phyloP scores from a whole-genome alignment of 2,888 invertebrate genomes.

The Trachelus iudaicus region DNA sequence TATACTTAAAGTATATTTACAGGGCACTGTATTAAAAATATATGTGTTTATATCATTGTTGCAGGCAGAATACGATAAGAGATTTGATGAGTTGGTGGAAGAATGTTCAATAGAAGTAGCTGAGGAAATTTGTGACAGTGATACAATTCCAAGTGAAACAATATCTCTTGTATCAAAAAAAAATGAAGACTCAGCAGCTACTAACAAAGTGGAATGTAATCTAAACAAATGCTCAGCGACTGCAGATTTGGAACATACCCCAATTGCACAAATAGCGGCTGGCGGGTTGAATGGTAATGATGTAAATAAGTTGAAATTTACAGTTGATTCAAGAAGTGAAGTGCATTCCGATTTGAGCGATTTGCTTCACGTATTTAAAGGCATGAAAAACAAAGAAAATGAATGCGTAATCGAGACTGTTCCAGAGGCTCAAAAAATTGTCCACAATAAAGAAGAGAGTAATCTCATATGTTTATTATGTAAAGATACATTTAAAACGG shows the following conservation, averaged over 20 bases:
- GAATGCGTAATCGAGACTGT: conserved; percentile 1
- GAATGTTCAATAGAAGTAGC: conserved; percentile 33
- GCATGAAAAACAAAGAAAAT: conserved; percentile 10
- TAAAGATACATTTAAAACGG: conserved; percentile 25
- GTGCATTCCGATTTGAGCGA: conserved; percentile 32
- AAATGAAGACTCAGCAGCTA: conserved; percentile 13
- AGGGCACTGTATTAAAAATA: neutral
- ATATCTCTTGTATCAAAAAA: conserved; percentile 17
- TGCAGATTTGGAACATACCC: conserved; percentile 13
- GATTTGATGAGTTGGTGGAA: conserved; percentile 34
- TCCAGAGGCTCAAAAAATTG: conserved; percentile 13
- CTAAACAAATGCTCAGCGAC: conserved; percentile 16
- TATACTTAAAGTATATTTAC: neutral
- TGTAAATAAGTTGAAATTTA: conserved; percentile 6
- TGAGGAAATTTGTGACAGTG: conserved; percentile 31
- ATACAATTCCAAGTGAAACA: conserved; percentile 12
- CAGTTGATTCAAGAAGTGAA: conserved; percentile 15
- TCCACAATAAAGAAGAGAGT: conserved; percentile 8
- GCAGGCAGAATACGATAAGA: conserved; percentile 39
- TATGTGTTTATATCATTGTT: conserved; percentile 20
- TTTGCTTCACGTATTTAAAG: conserved; percentile 26
- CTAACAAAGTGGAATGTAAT: conserved; percentile 13
- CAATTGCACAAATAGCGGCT: neutral
- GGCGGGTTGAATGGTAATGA: conserved; percentile 1
- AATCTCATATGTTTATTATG: conserved; percentile 27